Base-by-base conservation (phyloP, 2,797 vertebrate genomes). In the Sebastes trivittatus region DNA sequence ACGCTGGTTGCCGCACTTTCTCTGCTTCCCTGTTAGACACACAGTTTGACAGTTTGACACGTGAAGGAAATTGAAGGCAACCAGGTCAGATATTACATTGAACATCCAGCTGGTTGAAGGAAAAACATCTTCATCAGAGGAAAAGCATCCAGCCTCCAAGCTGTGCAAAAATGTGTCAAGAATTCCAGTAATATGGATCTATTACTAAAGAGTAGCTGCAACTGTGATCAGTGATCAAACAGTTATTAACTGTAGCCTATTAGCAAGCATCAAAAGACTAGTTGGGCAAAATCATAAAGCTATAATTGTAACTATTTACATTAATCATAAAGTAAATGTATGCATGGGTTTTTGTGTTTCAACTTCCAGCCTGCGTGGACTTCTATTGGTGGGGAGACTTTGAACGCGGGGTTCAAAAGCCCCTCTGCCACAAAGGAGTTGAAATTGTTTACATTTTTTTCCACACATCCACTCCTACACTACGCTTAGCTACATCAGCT, bases 371-470 rank as follows among this genome's bases (percentile, higher is more conserved):
- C 34, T 67, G 6, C 27, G 65, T 78, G 65, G 38, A 74, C 72
- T 81, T 83, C 63, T 61, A 77, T 83, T 56, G 52, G 30, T 63
- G 74, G 60, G 54, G 49, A 76, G 18, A 60, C 83, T 83, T 89
- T 86, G 69, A 84, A 72, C 4, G 1, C 22, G 7, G 25, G 7
- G 52, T 25, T 85, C 67, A 85, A 36, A 84, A 60, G 49, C 38
- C 5, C 13, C 6, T 49, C 4, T 42, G 76, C 75, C 79, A 72
- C 30, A 81, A 85, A 87, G 49, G 10, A 32, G 20, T 25, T 54
- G 11, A 59, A 85, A 80, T 70, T 72, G 52, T 84, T 83, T 65
- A 64, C 9, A 72, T 73, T 78, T 80, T 61, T 18, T 56, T 23
- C 30, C 14, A 13, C 61, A 78, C 71, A 75, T 78, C 61, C 65